Conservation (phyloP, 2,113 vertebrate species). For the Sporophila hypoxantha region DNA sequence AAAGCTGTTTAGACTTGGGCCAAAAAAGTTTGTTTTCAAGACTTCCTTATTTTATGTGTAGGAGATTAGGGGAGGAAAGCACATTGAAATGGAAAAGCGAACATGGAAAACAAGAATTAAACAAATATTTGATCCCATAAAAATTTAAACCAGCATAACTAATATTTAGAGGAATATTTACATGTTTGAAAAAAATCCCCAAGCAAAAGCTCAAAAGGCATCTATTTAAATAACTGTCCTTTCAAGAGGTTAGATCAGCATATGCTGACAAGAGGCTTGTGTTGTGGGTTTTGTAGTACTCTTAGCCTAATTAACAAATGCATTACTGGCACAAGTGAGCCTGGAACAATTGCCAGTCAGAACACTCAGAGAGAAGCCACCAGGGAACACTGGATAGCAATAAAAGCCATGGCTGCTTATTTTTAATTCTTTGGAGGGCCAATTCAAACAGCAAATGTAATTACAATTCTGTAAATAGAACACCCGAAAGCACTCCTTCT, state of each 20-base stretch:
- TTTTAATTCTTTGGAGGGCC: conserved; percentile 63
- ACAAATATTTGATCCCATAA: conserved; percentile 45
- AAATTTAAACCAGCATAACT: conserved; percentile 41
- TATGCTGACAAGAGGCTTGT: conserved; percentile 8
- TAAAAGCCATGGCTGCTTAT: conserved; percentile 31
- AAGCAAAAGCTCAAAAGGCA: neutral
- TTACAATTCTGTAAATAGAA: conserved; percentile 66
- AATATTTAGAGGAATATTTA: conserved; percentile 43
- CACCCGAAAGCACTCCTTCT: conserved; percentile 57
- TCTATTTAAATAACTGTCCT: neutral
- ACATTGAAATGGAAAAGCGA: neutral
- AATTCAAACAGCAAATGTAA: conserved; percentile 67
- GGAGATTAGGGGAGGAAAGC: neutral
- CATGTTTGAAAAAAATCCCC: neutral
- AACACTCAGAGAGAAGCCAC: conserved; percentile 35
- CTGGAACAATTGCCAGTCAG: conserved; percentile 38
- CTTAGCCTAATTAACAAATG: conserved; percentile 32
- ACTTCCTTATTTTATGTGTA: neutral
- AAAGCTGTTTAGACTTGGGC: neutral
- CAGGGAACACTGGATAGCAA: conserved; percentile 46
- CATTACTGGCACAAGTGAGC: neutral
- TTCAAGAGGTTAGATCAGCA: conserved; percentile 32
- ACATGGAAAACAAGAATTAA: conserved; percentile 27
- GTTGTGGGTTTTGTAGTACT: conserved; percentile 26
- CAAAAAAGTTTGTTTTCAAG: neutral